Percentiles rank a stretch among this genome's conserved stretches.
These are phyloP conservation scores for Venturia canescens DNA, from an alignment of 1,140 invertebrate species.

Conservation along the genomic window DNA sequence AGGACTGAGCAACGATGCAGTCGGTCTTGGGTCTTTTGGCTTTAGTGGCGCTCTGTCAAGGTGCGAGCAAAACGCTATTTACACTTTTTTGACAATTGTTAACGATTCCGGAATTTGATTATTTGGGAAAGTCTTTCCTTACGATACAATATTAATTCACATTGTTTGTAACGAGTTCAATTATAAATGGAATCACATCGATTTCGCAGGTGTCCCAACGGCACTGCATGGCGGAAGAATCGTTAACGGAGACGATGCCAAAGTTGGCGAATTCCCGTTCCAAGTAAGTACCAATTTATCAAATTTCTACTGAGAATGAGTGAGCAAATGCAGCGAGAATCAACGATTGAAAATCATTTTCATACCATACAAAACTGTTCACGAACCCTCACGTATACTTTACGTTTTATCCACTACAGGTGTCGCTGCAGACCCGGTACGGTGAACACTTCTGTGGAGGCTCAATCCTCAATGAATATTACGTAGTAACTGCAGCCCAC, in stretches of 20 bases:
- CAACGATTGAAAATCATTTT: not conserved
- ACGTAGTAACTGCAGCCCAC: slow-evolving; percentile 77
- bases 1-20: slow-evolving; percentile 20
- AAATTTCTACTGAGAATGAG: not conserved
- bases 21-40: slow-evolving; percentile 2
- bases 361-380: not conserved
- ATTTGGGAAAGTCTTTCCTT: too few relatives aligned
- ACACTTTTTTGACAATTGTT: not conserved
- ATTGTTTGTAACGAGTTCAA: not conserved
- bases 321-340: not conserved
- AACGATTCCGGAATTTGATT: not conserved
- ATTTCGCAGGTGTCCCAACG: slow-evolving; percentile 24
- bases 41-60: slow-evolving; percentile 9
- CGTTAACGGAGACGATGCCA: slow-evolving; percentile 58
- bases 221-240: slow-evolving; percentile 48
- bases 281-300: slow-evolving; percentile 57
- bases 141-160: too few relatives aligned
- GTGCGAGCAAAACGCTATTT: not conserved
- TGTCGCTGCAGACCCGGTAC: slow-evolving; percentile 34
- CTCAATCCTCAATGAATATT: slow-evolving; percentile 74
- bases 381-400: too few relatives aligned
- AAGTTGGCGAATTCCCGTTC: slow-evolving; percentile 60
- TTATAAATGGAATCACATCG: too few relatives aligned
- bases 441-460: slow-evolving; percentile 74
- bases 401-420: not conserved